Base-by-base conservation (phyloP, 2,113 vertebrate species). In the Thermophis baileyi region DNA sequence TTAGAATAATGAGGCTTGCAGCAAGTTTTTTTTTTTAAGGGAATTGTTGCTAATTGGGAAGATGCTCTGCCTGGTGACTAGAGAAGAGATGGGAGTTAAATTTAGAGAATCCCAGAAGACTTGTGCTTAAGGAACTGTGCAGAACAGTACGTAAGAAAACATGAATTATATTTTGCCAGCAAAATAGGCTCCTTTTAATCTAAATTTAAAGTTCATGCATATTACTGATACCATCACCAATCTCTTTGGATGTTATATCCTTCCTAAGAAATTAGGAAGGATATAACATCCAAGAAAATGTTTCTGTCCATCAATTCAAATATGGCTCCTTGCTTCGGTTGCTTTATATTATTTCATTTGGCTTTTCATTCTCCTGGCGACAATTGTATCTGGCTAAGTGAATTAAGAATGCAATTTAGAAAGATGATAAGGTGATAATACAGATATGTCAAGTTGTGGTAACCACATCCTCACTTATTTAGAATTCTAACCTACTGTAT, bases 11-110 rank as follows among this genome's bases (percentile, higher is more conserved):
- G 92, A 93, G n/a, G 85, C 22, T 94, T 81, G 35, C 74, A 40
- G 74, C 74, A 81, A 94, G 92, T 92, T 40, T 91, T 50, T 40
- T 86, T 51, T 46, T 92, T 54, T n/a, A 85, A 88, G 91, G 92
- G 91, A 95, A 94, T 85, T 94, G 90, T 50, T 94, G 92, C 92
- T 97, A 96, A 95, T 94, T 97, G 92, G 95, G 87, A 94, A 95
- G 94, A 44, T 90, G 81, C 63, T 96, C 89, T 94, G 89, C n/a
- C 44, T 57, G 50, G 69, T 92, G 92, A 94, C 89, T 35, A 92
- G 87, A 20, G 93, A 47, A 50, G 49, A 0, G 63, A 54, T 91
- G 89, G 0, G 0, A 94, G 91, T 35, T 93, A 92, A 92, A 94
- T 95, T 94, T 89, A 93, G 94, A 88, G 55, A 92, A 50, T 50